Evolutionary conservation across 2,113 vertebrate species (phyloP).

Genomic region (Ardeotis arabs): DNA sequence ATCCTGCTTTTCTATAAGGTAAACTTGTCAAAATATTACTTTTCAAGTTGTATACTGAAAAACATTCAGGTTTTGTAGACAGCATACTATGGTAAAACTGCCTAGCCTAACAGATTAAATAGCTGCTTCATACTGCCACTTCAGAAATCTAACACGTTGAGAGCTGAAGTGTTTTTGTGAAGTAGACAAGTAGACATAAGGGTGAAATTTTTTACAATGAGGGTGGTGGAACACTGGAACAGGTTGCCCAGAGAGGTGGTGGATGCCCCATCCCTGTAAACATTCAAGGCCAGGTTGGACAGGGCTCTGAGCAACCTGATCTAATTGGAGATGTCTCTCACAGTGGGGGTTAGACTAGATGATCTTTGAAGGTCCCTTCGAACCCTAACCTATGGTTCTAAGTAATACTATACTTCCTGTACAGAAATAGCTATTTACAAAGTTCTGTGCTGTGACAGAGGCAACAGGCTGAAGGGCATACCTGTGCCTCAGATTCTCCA

Average conservation of each 20-base stretch:
- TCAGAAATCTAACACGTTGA: not conserved
- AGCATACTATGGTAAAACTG: not conserved
- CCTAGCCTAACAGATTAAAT: not conserved
- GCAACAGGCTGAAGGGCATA: not conserved
- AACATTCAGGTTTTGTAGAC: not conserved
- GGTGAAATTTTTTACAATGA: too few species aligned
- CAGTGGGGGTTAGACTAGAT: too few species aligned
- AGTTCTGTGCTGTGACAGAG: not conserved
- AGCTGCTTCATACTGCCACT: not conserved
- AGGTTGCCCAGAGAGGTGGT: too few species aligned
- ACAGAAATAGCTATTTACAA: not conserved
- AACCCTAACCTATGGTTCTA: too few species aligned
- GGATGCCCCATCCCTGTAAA: too few species aligned
- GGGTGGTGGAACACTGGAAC: too few species aligned
- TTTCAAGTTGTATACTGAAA: not conserved
- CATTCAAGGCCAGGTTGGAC: too few species aligned
- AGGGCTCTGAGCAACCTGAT: too few species aligned
- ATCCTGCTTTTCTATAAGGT: slow-evolving; percentile 99
- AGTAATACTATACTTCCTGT: not conserved
- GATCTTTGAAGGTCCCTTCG: too few species aligned
- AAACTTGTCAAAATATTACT: slow-evolving; percentile 14
- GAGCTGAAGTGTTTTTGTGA: not conserved
- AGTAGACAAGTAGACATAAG: too few species aligned
- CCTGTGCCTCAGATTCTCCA: not conserved
- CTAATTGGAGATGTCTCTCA: too few species aligned